Conservation (phyloP, 2,797 vertebrate genomes). For the Malurus leucopterus region DNA sequence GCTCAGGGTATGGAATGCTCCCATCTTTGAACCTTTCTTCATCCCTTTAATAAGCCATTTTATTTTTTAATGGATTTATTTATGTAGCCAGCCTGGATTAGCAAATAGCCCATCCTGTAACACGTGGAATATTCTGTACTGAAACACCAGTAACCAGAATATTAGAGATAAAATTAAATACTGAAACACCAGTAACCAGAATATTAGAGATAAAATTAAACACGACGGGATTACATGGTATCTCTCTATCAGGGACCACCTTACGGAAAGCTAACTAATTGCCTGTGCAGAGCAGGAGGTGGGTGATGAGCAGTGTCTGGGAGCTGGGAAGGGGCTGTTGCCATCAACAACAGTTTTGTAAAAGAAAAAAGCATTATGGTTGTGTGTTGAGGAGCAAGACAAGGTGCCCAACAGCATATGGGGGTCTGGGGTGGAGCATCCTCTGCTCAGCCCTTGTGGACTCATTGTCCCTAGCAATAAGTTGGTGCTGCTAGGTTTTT, state of each 20-base stretch:
- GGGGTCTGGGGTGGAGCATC: neutral
- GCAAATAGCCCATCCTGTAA: neutral
- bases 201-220: conserved; percentile 24
- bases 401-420: neutral
- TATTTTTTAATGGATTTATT: neutral
- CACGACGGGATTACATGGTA: neutral
- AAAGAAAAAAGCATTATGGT: neutral
- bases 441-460: neutral
- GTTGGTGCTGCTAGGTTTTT: neutral
- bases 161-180: conserved; percentile 20
- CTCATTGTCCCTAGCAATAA: neutral
- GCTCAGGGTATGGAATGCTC: neutral
- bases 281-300: neutral
- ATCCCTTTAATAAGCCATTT: neutral
- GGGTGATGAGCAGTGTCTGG: neutral
- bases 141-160: neutral
- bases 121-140: neutral
- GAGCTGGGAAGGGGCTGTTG: neutral
- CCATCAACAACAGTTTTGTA: neutral
- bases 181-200: neutral
- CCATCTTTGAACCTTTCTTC: neutral
- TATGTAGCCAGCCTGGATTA: neutral
- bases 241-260: neutral
- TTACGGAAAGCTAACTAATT: neutral
- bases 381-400: neutral